Conservation (phyloP, 2,113 vertebrate genomes). For the Seriola rivoliana region DNA sequence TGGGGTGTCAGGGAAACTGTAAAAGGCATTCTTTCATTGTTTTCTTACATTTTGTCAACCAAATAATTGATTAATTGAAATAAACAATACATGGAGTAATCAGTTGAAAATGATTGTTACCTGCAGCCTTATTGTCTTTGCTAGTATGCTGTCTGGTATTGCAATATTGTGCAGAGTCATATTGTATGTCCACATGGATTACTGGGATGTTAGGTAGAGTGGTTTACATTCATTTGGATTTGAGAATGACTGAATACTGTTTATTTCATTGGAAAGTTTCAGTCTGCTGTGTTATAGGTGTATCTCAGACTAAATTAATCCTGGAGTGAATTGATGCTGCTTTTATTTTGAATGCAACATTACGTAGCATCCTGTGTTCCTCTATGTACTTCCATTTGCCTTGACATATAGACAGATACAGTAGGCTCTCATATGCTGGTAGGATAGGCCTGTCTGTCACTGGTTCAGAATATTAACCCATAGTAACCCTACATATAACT, state of each 20-base stretch:
- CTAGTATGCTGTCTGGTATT: too few relatives aligned
- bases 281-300: not conserved
- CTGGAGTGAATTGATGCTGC: not conserved
- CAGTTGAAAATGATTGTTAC: not conserved
- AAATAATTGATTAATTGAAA: not conserved
- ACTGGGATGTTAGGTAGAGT: too few relatives aligned
- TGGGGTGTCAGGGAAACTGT: not conserved
- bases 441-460: conserved; percentile 13
- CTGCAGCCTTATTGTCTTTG: not conserved
- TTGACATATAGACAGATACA: conserved; percentile 19
- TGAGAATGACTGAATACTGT: not conserved
- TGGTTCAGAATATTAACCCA: not conserved
- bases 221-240: not conserved
- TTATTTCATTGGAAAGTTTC: too few relatives aligned
- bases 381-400: not conserved
- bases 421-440: not conserved
- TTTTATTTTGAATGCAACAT: conserved; percentile 40
- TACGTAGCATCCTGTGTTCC: not conserved
- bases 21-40: not conserved
- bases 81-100: not conserved
- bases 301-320: not conserved
- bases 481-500: not conserved
- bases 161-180: not conserved
- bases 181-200: too few relatives aligned
- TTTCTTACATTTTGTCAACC: too few relatives aligned